Evolutionary conservation across 1,140 invertebrate genomes (phyloP), one percentile per base, ranked within the genome.

Genomic region (Diachasma alloeum): DNA sequence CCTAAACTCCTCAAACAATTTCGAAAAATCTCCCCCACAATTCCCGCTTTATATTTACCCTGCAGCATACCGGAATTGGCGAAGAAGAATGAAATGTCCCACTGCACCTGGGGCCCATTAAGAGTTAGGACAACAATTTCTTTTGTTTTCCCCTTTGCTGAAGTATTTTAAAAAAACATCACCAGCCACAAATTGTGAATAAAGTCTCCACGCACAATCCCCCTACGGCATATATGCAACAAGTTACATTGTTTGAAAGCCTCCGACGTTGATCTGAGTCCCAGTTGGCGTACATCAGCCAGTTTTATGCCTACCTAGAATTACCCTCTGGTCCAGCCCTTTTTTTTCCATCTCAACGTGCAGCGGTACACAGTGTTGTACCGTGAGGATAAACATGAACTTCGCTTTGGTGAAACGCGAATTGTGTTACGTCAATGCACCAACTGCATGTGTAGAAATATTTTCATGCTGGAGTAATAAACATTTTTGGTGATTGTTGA

Each of bases 211-310:
- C 31, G 26, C 42, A 56, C 67, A 39, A 37, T 13, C 44, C 19
- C 36, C 42, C 31, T 4, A n/a, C 17, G 48, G 48, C 48, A 63
- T 59, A 75, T 46, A 69, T 11, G 31, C 67, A 81, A 76, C 81
- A 80, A 78, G 82, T 85, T 87, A 89, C 87, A 88, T 89, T 89
- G 87, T 89, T 88, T 87, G 86, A 87, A 89, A 89, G 86, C 81
- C 81, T 68, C 83, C 82, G 84, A 86, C 87, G 88, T 89, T 88
- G 86, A 89, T 88, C 86, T 86, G 83, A 74, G 48, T 75, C 78
- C 83, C 83, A 80, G 85, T 82, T 84, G 84, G 84, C 81, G 83
- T 83, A 83, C 85, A 86, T 88, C 86, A 85, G 70, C 79, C 79
- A 76, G 80, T 86, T 88, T 87, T 86, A 86, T 83, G 82, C 81